Evolutionary conservation across 35 echinoderm and acorn worm genomes (phyloP).

Genomic region (Anneissia japonica): DNA sequence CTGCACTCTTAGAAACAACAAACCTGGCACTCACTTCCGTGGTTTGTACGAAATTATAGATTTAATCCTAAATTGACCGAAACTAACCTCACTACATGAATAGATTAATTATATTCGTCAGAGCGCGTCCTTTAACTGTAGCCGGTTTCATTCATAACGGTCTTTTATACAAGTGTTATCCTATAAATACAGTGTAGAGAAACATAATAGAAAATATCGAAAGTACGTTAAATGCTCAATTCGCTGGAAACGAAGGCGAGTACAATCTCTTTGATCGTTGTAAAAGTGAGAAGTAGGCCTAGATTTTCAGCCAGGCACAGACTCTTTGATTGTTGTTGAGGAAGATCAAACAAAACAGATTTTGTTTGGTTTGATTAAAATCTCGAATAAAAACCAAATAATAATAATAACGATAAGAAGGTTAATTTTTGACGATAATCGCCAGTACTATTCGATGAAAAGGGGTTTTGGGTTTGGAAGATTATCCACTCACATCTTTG

Average conservation of each 20-base stretch:
- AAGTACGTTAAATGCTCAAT: not conserved
- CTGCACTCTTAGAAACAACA: not conserved
- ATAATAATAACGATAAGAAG: too few relatives aligned
- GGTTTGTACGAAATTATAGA: not conserved
- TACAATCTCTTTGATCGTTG: not conserved
- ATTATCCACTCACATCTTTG: too few relatives aligned
- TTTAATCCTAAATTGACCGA: conserved; percentile 1
- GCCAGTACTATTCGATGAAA: too few relatives aligned
- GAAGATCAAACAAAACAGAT: too few relatives aligned
- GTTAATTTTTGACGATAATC: too few relatives aligned
- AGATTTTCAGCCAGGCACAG: not conserved
- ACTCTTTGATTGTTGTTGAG: too few relatives aligned
- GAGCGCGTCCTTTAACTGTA: not conserved
- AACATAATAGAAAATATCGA: not conserved
- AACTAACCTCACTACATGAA: not conserved
- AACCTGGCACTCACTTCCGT: not conserved
- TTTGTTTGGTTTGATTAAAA: too few relatives aligned
- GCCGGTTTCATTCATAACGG: not conserved
- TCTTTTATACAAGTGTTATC: not conserved
- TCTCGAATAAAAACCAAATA: too few relatives aligned
- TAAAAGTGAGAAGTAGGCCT: not conserved
- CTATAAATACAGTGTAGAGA: not conserved
- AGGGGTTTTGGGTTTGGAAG: too few relatives aligned
- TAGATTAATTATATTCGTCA: not conserved
- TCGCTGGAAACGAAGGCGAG: not conserved